Conservation (phyloP, 1,140 invertebrate species). For the Pollicipes pollicipes region DNA sequence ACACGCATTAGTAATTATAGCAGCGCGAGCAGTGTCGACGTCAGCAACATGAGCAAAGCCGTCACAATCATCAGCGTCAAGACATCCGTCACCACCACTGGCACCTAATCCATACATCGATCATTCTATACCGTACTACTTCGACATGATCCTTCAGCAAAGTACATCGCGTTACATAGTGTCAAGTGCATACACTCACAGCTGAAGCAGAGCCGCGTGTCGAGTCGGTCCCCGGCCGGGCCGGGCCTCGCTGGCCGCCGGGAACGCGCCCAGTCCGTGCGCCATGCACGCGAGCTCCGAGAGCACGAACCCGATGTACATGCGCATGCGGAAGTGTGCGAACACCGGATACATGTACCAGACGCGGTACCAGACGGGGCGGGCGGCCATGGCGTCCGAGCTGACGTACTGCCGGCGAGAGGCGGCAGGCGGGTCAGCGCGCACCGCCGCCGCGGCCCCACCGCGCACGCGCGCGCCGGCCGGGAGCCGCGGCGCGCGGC, state of each 20-base stretch:
- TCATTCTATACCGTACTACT: too few species aligned
- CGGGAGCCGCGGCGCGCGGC: too few species aligned
- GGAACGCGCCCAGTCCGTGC: conserved; percentile 78
- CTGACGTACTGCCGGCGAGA: conserved; percentile 47
- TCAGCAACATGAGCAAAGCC: neutral
- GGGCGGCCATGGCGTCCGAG: conserved; percentile 36
- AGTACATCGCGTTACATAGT: neutral
- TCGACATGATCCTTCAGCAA: too few species aligned
- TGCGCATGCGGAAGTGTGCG: conserved; percentile 65
- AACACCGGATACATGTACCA: conserved; percentile 75
- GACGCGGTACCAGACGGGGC: conserved; percentile 41
- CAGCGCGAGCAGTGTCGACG: neutral
- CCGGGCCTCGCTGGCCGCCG: conserved; percentile 42
- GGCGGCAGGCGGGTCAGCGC: conserved; percentile 40
- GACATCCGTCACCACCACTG: too few species aligned
- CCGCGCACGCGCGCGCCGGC: too few species aligned
- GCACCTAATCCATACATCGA: too few species aligned
- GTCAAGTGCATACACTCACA: too few species aligned
- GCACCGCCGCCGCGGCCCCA: too few species aligned
- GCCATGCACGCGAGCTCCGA: conserved; percentile 83
- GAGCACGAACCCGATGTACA: conserved; percentile 73
- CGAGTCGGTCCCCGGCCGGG: conserved; percentile 63
- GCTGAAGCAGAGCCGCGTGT: conserved; percentile 26
- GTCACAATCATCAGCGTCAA: too few species aligned
- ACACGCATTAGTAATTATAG: too few species aligned